A percentile compares a stretch with the other conserved stretches of the same genome.
These are phyloP conservation scores for Embiotoca jacksoni DNA, from an alignment of 2,113 vertebrate genomes.

Conservation along the genomic window DNA sequence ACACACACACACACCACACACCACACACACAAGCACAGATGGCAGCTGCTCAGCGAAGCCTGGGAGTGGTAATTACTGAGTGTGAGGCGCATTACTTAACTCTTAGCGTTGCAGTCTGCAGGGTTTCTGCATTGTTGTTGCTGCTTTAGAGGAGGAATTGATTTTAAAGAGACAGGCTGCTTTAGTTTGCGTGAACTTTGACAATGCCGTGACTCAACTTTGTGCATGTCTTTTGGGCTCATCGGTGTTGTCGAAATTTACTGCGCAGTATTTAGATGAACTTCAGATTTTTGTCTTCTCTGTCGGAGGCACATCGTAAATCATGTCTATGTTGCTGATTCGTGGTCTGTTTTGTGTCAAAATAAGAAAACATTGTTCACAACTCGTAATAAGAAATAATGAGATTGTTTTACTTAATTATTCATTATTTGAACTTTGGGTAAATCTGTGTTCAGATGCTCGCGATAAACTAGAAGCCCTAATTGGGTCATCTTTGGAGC, in stretches of 20 bases:
- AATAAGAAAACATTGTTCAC: background rate
- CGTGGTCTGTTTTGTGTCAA: background rate
- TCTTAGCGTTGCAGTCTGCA: slow-evolving; percentile 77
- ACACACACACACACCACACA: slow-evolving; percentile 22
- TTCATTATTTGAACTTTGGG: no score
- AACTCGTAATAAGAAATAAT: background rate
- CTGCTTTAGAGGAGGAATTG: slow-evolving; percentile 54
- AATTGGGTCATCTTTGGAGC: background rate
- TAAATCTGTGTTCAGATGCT: background rate
- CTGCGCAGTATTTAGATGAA: background rate
- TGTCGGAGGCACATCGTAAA: background rate
- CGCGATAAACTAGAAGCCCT: background rate
- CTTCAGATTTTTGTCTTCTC: background rate
- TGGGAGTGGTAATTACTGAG: slow-evolving; percentile 83
- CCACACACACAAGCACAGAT: slow-evolving; percentile 74
- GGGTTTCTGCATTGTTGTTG: slow-evolving; percentile 71
- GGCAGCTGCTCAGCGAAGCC: slow-evolving; percentile 82
- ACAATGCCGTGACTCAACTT: background rate
- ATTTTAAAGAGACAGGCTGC: slow-evolving; percentile 59
- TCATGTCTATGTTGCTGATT: background rate
- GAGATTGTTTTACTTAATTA: background rate
- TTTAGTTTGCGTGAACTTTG: slow-evolving; percentile 23
- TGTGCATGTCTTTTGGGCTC: background rate
- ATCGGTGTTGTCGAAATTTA: background rate
- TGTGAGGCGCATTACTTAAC: slow-evolving; percentile 83